Percentiles rank a stretch among this genome's conserved stretches.
These are phyloP conservation scores for Oppia nitens DNA, from an alignment of 1,140 invertebrate species.

Conservation along the genomic window DNA sequence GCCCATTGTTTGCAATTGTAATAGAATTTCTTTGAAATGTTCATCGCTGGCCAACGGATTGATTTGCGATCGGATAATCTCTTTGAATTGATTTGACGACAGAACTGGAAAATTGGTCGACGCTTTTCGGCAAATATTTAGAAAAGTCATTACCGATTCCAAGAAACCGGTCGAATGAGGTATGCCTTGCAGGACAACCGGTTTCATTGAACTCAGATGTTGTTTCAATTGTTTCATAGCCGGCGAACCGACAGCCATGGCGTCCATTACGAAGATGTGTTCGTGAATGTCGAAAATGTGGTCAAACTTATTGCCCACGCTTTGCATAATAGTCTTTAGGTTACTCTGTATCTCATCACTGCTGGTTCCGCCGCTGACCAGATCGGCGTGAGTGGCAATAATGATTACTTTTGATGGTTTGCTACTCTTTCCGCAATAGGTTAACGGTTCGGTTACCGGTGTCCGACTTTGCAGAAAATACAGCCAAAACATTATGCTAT, in stretches of 20 bases:
- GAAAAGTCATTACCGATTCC: conserved; percentile 38
- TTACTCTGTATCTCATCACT: conserved; percentile 41
- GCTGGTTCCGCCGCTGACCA: conserved; percentile 32
- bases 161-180: conserved; percentile 43
- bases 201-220: conserved; percentile 33
- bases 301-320: conserved; percentile 33
- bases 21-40: conserved; percentile 45
- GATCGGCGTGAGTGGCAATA: conserved; percentile 48
- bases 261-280: conserved; percentile 40
- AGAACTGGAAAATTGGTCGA: conserved; percentile 43
- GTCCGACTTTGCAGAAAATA: conserved; percentile 57
- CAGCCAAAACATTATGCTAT: conserved; percentile 61
- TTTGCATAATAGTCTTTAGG: conserved; percentile 36
- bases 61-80: conserved; percentile 41
- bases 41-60: conserved; percentile 50
- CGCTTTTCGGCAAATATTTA: conserved; percentile 37
- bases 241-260: conserved; percentile 37
- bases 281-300: conserved; percentile 39
- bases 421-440: conserved; percentile 36
- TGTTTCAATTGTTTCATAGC: conserved; percentile 40
- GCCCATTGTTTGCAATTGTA: conserved; percentile 48
- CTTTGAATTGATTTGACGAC: conserved; percentile 44
- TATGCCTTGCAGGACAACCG: conserved; percentile 33
- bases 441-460: conserved; percentile 44
- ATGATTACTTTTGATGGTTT: conserved; percentile 37